Base-by-base conservation (phyloP, 2,888 invertebrate species). In the Saturnia pavonia region DNA sequence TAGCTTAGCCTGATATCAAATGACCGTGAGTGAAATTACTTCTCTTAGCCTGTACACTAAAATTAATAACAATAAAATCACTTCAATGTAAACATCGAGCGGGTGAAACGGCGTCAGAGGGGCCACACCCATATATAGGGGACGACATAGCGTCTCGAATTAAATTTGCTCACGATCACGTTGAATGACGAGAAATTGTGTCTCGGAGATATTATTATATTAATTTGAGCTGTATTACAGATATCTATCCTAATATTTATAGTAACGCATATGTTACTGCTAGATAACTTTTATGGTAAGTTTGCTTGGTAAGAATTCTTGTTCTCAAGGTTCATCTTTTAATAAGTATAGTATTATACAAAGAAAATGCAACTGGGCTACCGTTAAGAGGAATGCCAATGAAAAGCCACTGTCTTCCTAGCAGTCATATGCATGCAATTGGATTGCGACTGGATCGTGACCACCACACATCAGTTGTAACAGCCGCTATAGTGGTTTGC, bases 81-180 rank as follows among this genome's bases (percentile, higher is more conserved):
- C 42, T 45, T 22, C 45, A 25, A 22, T 67, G 22, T 67, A 67
- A 51, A 68, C n/a, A 34, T 48, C 34, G 11, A n/a, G 25, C 14
- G 25, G 25, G 14, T 25, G 42, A 70, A 70, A n/a, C 72, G 69
- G 45, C 68, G 12, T 14, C 27, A 67, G 25, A 54, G n/a, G 27
- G 34, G 51, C 67, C 66, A 16, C 43, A 72, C 71, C 57, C 65
- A 65, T n/a, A 54, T 34, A 16, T 69, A 63, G 70, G 70, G 70
- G 63, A 75, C 75, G 70, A 81, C 82, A 82, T 76, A 75, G 77
- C 80, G 78, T 78, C 74, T 77, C 34, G 75, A 79, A 79, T 76
- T 71, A 78, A 82, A 77, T 80, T 82, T 74, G 71, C 75, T 72
- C 70, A 72, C 70, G 70, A 74, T 65, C 65, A n/a, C 65, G 34